Evolutionary conservation across 37 sponge, comb jelly and placozoan genomes (phyloP), one percentile per base, ranked within the genome.

Genomic region (Dysidea cf. avara): DNA sequence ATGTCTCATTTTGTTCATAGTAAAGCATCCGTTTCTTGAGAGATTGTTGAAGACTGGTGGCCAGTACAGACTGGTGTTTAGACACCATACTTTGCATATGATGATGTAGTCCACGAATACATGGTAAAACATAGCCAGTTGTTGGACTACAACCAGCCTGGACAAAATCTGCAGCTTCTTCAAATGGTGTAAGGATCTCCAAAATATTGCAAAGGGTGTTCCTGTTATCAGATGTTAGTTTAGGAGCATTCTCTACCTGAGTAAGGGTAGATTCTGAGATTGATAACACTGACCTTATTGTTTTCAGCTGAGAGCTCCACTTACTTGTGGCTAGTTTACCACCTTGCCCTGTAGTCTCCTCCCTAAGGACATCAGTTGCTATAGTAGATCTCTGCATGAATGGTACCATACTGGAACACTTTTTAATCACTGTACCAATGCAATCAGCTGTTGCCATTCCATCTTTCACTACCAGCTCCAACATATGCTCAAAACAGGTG

Each of bases 401-500:
- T 39, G 34, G 6, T n/a, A 64, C 39, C 7, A 64, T 28, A 24
- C 38, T 64, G 34, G 66, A 7, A 59, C 9, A 9, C n/a, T 34
- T 64, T 64, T 34, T 64, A 64, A 34, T 64, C 14, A 28, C 38
- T 34, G 12, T 17, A n/a, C 7, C 34, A 28, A 24, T 20, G 17
- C 43, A 7, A 17, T 7, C 13, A 24, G 34, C 34, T 18, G 34
- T 22, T 64, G 34, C 38, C n/a, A 64, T 13, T 7, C 9, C 66
- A 64, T 64, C 66, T 18, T 64, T 12, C 7, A 64, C 24, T 7
- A 64, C 66, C 16, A 64, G n/a, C 24, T 64, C 21, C 38, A 64
- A 25, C 13, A 43, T 64, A 43, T 64, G 66, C 14, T 7, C 34
- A 25, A 64, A 64, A 34, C 66, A 64, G 38, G 32, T 7, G 7